Evolutionary conservation across 2,797 vertebrate genomes (phyloP).

Genomic region (Aselliscus stoliczkanus): DNA sequence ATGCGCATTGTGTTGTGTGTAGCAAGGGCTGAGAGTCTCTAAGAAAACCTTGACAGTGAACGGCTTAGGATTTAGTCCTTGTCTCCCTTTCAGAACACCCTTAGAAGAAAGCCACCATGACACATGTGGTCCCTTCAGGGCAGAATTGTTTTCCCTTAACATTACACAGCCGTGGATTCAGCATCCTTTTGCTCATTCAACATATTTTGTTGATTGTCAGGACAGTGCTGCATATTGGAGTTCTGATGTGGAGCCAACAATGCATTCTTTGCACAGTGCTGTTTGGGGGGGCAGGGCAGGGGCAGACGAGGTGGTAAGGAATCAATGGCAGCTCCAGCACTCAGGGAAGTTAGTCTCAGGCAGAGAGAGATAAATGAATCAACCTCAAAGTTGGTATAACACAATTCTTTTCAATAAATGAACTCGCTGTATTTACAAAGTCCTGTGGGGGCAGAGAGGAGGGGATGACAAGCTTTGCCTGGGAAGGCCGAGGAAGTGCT

Average conservation of each 20-base stretch:
- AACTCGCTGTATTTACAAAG: not conserved
- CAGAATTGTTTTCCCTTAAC: not conserved
- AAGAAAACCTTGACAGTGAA: not conserved
- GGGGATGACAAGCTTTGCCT: not conserved
- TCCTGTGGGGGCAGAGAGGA: not conserved
- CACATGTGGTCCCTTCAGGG: not conserved
- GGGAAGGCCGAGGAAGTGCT: not conserved
- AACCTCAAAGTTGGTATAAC: not conserved
- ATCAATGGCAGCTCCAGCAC: not conserved
- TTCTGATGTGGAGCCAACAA: not conserved
- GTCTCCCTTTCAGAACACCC: not conserved
- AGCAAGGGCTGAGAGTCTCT: not conserved
- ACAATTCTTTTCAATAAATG: not conserved
- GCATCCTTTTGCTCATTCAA: not conserved
- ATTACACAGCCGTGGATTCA: not conserved
- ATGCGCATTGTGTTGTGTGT: not conserved
- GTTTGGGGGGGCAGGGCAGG: not conserved
- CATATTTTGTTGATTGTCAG: not conserved
- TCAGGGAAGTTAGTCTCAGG: not conserved
- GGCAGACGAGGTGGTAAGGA: not conserved
- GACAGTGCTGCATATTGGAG: not conserved
- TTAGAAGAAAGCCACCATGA: not conserved
- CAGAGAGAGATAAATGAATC: not conserved
- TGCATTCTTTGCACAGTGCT: not conserved
- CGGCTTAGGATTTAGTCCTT: not conserved